phyloP scores from a whole-genome alignment of 2,888 invertebrate species.

The Conomelus anceps region DNA sequence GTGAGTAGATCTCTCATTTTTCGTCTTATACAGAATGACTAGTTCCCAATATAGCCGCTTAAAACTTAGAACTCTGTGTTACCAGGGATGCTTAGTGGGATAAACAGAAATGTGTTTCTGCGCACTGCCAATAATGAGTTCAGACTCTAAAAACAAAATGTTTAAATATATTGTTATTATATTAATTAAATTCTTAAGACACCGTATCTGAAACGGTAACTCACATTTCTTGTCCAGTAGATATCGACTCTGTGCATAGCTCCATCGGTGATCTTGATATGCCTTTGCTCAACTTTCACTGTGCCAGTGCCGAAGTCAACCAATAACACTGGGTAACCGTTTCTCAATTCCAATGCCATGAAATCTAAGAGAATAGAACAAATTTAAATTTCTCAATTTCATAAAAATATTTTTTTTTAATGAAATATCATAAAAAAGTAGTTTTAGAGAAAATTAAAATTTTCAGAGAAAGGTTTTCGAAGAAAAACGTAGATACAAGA shows the following conservation, averaged over 20 bases:
- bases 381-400: background rate
- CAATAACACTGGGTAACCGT: constrained; percentile 74
- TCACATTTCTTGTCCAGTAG: constrained; percentile 49
- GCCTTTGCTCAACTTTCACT: constrained; percentile 58
- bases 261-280: constrained; percentile 72
- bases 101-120: no score
- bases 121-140: no score
- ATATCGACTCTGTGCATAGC: constrained; percentile 83
- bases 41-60: no score
- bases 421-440: background rate
- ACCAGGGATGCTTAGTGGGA: no score
- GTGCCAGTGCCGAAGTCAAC: constrained; percentile 86
- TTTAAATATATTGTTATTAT: no score
- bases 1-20: no score
- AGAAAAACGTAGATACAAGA: no score
- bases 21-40: no score
- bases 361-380: constrained; percentile 58
- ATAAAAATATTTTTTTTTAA: background rate
- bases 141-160: background rate
- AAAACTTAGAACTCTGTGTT: no score
- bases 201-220: background rate
- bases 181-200: no score
- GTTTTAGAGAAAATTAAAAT: no score
- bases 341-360: constrained; percentile 76
- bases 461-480: no score